phyloP scores from a whole-genome alignment of 1,140 invertebrate species.

The Zaprionus capensis region DNA sequence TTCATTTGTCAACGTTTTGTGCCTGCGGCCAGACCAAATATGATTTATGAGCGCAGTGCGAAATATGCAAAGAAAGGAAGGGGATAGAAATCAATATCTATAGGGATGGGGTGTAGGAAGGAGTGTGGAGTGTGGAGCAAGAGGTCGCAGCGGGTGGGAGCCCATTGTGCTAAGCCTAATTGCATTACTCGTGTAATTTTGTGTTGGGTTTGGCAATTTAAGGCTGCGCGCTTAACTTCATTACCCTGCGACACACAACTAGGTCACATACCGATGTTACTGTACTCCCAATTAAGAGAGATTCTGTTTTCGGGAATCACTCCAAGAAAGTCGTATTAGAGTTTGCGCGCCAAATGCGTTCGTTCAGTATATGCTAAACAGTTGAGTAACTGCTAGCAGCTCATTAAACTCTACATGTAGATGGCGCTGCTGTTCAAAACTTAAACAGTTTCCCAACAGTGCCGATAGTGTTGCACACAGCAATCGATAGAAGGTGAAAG shows the following conservation, averaged over 20 bases:
- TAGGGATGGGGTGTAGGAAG: background rate
- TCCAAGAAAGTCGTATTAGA: background rate
- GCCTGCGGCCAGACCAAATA: constrained; percentile 45
- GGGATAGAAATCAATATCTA: constrained; percentile 42
- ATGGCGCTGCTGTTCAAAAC: background rate
- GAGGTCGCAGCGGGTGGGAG: constrained; percentile 24
- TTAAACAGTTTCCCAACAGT: background rate
- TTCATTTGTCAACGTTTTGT: constrained; percentile 59
- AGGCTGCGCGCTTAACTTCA: constrained; percentile 26
- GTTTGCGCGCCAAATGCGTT: background rate
- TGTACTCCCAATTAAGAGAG: background rate
- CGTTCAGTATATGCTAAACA: background rate
- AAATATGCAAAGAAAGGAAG: constrained; percentile 30
- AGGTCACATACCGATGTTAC: constrained; percentile 21
- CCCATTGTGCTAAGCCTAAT: constrained; percentile 42
- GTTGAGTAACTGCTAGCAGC: constrained; percentile 4
- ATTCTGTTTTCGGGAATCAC: background rate
- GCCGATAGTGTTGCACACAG: background rate
- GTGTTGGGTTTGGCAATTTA: constrained; percentile 32
- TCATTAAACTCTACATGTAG: background rate
- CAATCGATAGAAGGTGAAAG: background rate
- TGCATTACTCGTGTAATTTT: constrained; percentile 50
- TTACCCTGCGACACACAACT: constrained; percentile 19
- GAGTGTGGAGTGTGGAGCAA: background rate
- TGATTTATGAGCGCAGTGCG: constrained; percentile 56